Evolutionary conservation across 1,140 invertebrate genomes (phyloP).

Genomic region (Periplaneta americana): DNA sequence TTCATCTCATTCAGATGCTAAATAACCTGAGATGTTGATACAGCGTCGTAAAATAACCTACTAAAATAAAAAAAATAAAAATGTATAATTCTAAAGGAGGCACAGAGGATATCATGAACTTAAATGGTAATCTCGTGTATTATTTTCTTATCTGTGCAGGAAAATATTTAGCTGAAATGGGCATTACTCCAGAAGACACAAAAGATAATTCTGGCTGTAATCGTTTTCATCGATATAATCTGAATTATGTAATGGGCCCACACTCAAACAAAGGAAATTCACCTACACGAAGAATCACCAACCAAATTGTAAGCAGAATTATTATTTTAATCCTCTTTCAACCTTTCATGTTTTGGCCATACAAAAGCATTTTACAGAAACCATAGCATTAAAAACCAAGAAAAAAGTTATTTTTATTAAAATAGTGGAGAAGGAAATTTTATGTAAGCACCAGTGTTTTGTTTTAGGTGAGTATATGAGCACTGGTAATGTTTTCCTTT

Average conservation of each 20-base stretch:
- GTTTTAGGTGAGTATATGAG: neutral
- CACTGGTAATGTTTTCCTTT: neutral
- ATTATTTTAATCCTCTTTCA: neutral
- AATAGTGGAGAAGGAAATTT: too few relatives aligned
- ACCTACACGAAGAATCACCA: neutral
- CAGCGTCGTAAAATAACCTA: too few relatives aligned
- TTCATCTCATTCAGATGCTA: too few relatives aligned
- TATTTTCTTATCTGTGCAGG: constrained; percentile 30
- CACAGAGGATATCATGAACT: neutral
- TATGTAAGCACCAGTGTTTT: too few relatives aligned
- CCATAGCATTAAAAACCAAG: too few relatives aligned
- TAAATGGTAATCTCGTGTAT: neutral
- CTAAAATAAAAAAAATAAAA: too few relatives aligned
- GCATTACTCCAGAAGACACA: constrained; percentile 43
- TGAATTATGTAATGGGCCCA: constrained; percentile 25
- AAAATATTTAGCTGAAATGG: constrained; percentile 39
- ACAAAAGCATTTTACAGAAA: too few relatives aligned
- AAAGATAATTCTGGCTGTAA: constrained; percentile 38
- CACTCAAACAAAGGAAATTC: neutral
- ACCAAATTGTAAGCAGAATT: neutral
- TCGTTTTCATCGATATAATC: constrained; percentile 45
- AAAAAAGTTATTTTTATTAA: too few relatives aligned
- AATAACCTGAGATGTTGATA: too few relatives aligned
- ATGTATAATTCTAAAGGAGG: too few relatives aligned
- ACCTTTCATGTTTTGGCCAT: too few relatives aligned